Evolutionary conservation across 2,797 vertebrate genomes (phyloP).

Genomic region (Menidia menidia): DNA sequence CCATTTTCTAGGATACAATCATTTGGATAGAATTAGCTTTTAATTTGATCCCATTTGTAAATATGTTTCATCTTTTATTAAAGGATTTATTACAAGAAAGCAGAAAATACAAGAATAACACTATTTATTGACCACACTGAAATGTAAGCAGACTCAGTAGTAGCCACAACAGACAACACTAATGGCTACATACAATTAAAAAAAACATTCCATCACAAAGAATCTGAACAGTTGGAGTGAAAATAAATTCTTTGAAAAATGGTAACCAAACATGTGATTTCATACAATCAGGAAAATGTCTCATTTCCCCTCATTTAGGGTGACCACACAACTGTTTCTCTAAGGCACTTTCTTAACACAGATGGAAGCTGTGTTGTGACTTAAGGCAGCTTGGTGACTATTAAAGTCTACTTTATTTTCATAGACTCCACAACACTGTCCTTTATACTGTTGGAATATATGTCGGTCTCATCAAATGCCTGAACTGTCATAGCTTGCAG

Average conservation of each 20-base stretch:
- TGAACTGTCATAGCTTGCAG: constrained; percentile 8
- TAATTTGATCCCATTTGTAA: background rate
- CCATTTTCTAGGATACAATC: background rate
- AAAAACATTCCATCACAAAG: constrained; percentile 45
- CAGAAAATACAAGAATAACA: constrained; percentile 50
- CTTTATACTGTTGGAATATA: constrained; percentile 41
- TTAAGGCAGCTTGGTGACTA: constrained; percentile 55
- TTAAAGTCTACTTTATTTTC: constrained; percentile 18
- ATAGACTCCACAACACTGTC: constrained; percentile 16
- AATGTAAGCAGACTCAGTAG: constrained; percentile 41
- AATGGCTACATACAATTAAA: constrained; percentile 31
- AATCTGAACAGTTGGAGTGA: constrained; percentile 16
- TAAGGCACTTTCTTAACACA: constrained; percentile 67
- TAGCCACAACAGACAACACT: constrained; percentile 20
- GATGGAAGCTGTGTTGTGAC: constrained; percentile 37
- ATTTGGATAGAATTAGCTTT: background rate
- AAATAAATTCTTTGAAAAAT: constrained; percentile 26
- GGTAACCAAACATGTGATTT: constrained; percentile 11
- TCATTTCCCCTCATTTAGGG: constrained; percentile 9
- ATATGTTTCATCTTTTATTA: background rate
- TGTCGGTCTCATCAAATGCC: constrained; percentile 15
- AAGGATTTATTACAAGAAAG: background rate
- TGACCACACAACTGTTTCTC: constrained; percentile 12
- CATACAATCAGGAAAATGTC: constrained; percentile 12
- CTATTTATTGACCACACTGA: constrained; percentile 62